A percentile compares a stretch with the other conserved stretches of the same genome.
Evolutionary conservation across 2,113 vertebrate genomes (phyloP).

Genomic region (Aphyosemion australe): DNA sequence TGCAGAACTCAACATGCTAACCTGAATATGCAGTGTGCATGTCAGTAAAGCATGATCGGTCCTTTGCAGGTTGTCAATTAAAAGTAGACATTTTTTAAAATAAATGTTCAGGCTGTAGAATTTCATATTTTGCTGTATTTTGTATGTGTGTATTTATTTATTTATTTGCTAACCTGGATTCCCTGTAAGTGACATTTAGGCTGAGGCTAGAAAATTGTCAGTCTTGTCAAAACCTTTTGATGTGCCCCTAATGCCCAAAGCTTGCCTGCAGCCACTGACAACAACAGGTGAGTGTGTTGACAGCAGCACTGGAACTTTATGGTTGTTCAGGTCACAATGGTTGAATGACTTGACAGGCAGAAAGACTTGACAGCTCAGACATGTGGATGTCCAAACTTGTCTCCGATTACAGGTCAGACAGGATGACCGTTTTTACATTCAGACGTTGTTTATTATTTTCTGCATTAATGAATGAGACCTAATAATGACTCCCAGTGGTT

Average conservation of each 20-base stretch:
- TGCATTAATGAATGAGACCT: background rate
- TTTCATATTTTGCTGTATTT: background rate
- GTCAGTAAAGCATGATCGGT: no score
- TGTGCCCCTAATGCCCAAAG: constrained; percentile 25
- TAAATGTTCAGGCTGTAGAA: no score
- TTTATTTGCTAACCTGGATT: background rate
- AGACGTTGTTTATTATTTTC: background rate
- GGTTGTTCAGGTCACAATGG: constrained; percentile 22
- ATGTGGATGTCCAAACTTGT: background rate
- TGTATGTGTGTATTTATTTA: background rate
- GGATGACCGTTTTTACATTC: background rate
- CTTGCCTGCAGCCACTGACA: constrained; percentile 37
- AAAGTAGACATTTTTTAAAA: no score
- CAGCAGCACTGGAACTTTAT: constrained; percentile 35
- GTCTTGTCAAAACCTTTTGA: constrained; percentile 31
- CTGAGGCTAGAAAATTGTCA: constrained; percentile 29
- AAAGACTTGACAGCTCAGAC: constrained; percentile 14
- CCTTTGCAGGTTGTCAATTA: no score
- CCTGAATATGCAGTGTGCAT: no score
- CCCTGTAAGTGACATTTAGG: constrained; percentile 11
- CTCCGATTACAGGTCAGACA: constrained; percentile 5
- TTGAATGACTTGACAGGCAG: constrained; percentile 24
- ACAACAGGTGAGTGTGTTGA: constrained; percentile 35
- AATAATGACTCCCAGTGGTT: background rate
- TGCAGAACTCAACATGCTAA: no score